These are phyloP conservation scores for Zonotrichia albicollis DNA, from an alignment of 2,797 vertebrate genomes.

Conservation along the genomic window DNA sequence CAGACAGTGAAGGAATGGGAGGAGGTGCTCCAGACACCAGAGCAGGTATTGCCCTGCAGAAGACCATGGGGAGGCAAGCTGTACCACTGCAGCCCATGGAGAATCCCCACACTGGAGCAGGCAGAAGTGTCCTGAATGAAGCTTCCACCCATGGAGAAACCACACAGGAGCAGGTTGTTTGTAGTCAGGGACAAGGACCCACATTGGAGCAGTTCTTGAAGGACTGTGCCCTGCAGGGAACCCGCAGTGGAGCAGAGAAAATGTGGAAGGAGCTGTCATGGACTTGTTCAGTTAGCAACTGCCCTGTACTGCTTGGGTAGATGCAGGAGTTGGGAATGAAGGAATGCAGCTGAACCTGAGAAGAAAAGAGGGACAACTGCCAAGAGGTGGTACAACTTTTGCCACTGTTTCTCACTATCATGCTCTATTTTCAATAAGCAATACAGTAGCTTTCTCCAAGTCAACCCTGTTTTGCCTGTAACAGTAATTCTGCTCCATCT, in stretches of 20 bases:
- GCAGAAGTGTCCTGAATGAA: background rate
- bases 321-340: background rate
- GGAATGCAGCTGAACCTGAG: background rate
- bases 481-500: background rate
- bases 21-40: background rate
- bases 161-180: background rate
- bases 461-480: background rate
- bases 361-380: background rate
- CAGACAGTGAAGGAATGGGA: background rate
- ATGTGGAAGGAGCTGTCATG: rapidly evolving
- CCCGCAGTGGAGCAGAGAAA: background rate
- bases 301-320: rapidly evolving
- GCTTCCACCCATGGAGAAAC: background rate
- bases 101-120: background rate
- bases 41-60: background rate
- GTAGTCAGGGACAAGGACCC: background rate
- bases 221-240: rapidly evolving
- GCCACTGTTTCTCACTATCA: background rate
- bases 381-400: background rate
- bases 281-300: background rate
- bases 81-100: background rate
- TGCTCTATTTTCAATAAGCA: background rate
- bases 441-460: background rate
- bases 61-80: background rate
- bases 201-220: background rate